Evolutionary conservation across 2,888 invertebrate species (phyloP), one percentile per base, ranked within the genome.

Genomic region (Pachycephus smyrnensis): DNA sequence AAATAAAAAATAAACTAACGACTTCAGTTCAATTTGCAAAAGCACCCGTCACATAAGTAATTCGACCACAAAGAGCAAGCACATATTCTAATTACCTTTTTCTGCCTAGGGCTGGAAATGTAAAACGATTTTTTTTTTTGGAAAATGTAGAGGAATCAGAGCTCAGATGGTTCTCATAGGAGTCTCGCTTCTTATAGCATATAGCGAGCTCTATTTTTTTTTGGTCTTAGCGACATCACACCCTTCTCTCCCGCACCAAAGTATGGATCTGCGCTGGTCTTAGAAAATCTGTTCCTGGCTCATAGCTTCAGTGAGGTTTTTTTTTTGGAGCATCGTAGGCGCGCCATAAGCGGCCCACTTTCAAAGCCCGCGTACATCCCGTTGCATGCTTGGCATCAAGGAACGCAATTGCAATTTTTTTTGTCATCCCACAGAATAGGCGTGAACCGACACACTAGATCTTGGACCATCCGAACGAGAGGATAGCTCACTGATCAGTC

Each of bases 121-220:
- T 90, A 91, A 91, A 91, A 90, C 89, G 88, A 90, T 89, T 90
- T 90, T 86, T 82, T 76, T 82, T 78, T 78, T 84, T 88, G 87
- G 89, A 88, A 88, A 91, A 91, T 91, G 91, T 91, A 91, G 90
- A 91, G 91, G 91, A 90, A 90, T 91, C 91, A 91, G 89, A 89
- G 90, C 91, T 91, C 91, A 90, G 91, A 91, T 91, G 91, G 91
- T 91, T 91, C 89, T 89, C 89, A 88, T 89, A 88, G 88, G 89
- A 90, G 90, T 90, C 90, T 91, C 90, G 90, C 88, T 88, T 83
- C 84, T 86, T 87, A 83, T 85, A 86, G 81, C 78, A 77, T 75
- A 74, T 85, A 89, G 87, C 88, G 89, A 90, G 90, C 86, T 88
- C 87, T 87, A 88, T 86, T 85, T 86, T 55, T 37, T 55, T 55